Base-by-base conservation (phyloP, 2,113 vertebrate genomes). In the Lamprologus sp. region DNA sequence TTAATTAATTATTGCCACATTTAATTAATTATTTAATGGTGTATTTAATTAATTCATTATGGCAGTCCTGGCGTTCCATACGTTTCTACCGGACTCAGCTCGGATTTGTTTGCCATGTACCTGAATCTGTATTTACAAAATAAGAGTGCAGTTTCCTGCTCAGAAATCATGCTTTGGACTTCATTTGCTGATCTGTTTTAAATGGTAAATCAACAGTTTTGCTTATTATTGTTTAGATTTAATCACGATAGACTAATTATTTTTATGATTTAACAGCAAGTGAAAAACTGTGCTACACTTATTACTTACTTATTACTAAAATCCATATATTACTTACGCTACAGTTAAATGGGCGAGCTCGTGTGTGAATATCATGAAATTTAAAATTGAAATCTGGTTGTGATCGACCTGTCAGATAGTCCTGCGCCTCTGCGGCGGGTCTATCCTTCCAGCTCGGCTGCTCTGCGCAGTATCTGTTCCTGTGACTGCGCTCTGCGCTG, bases 391-490 rank as follows among this genome's bases (percentile, higher is more conserved):
- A 37, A 40, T 21, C 10, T 68, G 60, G 33, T 37, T 21, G 31
- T 35, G 31, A 35, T 5, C 15, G 31, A 35, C 31, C 17, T 5
- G 28, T n/a, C 58, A 2, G 28, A 63, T 63, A 35, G n/a, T 4
- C 9, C n/a, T 15, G 37, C n/a, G n/a, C 31, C 9, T n/a, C 6
- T 19, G 56, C 26, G 8, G 55, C 14, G 2, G 8, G 3, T 17
- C 28, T 4, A 1, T 0, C 1, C 58, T 33, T 33, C 58, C 31
- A 63, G 31, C 60, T 65, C 17, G 1, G 60, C 31, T n/a, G 17
- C 31, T 65, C 60, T 65, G 60, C 15, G 15, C 31, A 35, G 60
- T 2, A 35, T 35, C 58, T 1, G 28, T 19, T 33, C 58, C 28
- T 1, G 17, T 0, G 4, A 33, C 58, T 63, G 28, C 15, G 7